Evolutionary conservation across 2,113 vertebrate species (phyloP).

Genomic region (Ptilonorhynchus violaceus): DNA sequence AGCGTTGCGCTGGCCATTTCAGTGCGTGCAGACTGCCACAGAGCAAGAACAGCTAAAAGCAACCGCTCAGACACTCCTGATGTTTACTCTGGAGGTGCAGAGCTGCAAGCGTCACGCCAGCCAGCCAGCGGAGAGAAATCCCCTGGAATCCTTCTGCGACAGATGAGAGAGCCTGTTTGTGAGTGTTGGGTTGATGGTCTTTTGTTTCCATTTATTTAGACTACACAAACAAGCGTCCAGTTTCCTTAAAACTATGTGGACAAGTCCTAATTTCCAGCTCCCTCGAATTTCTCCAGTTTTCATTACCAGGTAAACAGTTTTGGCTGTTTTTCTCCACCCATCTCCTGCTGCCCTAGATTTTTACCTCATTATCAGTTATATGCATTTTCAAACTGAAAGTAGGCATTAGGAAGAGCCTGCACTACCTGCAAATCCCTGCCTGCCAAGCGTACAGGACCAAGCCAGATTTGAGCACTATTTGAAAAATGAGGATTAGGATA

Average conservation of each 20-base stretch:
- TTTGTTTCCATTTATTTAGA: neutral
- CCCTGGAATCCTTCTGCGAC: neutral
- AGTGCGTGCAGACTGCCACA: neutral
- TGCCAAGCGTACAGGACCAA: neutral
- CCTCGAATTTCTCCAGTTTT: neutral
- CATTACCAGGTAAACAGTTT: neutral
- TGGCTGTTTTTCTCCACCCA: neutral
- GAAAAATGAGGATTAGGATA: neutral
- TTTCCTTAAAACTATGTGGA: neutral
- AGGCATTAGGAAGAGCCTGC: neutral
- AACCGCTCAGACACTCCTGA: neutral
- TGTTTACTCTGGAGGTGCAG: neutral
- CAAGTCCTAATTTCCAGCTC: neutral
- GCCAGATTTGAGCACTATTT: neutral
- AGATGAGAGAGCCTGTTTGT: neutral
- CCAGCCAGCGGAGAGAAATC: neutral
- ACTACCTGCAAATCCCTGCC: neutral
- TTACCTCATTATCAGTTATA: neutral
- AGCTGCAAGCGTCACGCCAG: rapidly evolving
- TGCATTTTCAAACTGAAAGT: neutral
- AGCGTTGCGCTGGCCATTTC: neutral
- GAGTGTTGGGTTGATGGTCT: neutral
- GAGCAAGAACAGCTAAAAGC: neutral
- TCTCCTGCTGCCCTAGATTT: neutral
- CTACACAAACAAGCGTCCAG: neutral